phyloP scores from a whole-genome alignment of 2,888 invertebrate genomes.

The Sicus ferrugineus region DNA sequence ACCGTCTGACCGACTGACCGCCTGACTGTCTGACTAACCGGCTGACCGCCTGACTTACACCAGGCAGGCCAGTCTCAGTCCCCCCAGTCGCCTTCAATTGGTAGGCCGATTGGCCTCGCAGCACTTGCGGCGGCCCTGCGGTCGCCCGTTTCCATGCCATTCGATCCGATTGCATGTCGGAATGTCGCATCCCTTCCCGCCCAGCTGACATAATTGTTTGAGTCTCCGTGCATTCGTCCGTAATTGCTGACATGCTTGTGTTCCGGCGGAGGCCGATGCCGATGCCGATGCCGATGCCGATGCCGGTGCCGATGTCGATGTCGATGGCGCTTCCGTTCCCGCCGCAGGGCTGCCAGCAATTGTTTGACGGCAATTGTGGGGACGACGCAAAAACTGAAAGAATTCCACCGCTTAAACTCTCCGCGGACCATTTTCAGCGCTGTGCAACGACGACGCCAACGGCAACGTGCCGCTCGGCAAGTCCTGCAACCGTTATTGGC shows the following conservation, averaged over 20 bases:
- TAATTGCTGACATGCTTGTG: conserved; percentile 12
- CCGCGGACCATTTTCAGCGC: conserved; percentile 71
- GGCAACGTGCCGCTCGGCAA: conserved; percentile 91
- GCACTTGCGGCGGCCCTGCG: conserved; percentile 10
- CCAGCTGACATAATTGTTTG: conserved; percentile 15
- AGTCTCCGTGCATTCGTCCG: too few species aligned
- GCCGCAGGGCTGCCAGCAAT: too few species aligned
- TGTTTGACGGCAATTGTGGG: conserved; percentile 6
- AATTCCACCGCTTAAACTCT: too few species aligned
- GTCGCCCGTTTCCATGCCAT: conserved; percentile 1
- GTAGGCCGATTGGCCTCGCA: not conserved
- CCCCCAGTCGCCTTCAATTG: not conserved
- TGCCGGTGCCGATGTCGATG: not conserved
- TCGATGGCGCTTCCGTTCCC: not conserved
- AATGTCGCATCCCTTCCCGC: not conserved
- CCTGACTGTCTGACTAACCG: not conserved
- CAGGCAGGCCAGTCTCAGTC: not conserved
- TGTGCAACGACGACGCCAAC: conserved; percentile 90
- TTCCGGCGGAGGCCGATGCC: not conserved
- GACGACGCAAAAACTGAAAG: too few species aligned
- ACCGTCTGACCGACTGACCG: not conserved
- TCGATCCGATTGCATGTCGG: conserved; percentile 22
- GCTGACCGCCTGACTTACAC: not conserved
- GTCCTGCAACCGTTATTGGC: conserved; percentile 94
- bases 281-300: not conserved